These are phyloP conservation scores for Drosophila antonietae DNA, from an alignment of 2,888 invertebrate species.

Conservation along the genomic window DNA sequence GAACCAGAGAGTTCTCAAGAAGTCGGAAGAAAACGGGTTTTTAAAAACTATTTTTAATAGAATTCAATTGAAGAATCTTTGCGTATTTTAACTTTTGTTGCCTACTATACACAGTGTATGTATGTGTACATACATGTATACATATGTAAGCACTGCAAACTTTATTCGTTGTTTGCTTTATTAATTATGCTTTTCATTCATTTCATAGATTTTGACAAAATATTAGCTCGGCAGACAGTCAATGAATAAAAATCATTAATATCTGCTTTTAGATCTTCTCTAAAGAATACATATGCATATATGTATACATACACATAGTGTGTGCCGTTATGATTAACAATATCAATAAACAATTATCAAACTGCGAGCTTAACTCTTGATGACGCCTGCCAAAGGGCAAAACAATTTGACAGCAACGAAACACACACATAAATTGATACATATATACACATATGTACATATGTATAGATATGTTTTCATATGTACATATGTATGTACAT, in stretches of 20 bases:
- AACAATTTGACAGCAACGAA: conserved; percentile 12
- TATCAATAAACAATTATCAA: conserved; percentile 36
- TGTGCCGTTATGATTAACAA: conserved; percentile 36
- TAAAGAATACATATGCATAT: background rate
- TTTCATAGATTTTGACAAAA: background rate
- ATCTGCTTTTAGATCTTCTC: background rate
- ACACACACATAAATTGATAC: background rate
- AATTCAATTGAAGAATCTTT: no score
- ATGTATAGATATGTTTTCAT: no score
- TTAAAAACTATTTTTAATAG: no score
- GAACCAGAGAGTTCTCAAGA: no score
- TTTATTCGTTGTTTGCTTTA: background rate
- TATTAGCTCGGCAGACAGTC: background rate
- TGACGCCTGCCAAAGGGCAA: conserved; percentile 20
- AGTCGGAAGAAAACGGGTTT: no score
- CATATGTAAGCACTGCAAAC: background rate
- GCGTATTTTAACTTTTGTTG: no score
- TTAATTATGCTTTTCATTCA: no score
- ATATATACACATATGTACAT: background rate
- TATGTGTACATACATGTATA: background rate
- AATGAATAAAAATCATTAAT: background rate
- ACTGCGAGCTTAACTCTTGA: conserved; percentile 8
- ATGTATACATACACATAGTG: background rate
- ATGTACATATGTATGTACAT: background rate
- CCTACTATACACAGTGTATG: background rate